phyloP scores from a whole-genome alignment of 2,888 invertebrate genomes.

The Drosophila fulvimacula region DNA sequence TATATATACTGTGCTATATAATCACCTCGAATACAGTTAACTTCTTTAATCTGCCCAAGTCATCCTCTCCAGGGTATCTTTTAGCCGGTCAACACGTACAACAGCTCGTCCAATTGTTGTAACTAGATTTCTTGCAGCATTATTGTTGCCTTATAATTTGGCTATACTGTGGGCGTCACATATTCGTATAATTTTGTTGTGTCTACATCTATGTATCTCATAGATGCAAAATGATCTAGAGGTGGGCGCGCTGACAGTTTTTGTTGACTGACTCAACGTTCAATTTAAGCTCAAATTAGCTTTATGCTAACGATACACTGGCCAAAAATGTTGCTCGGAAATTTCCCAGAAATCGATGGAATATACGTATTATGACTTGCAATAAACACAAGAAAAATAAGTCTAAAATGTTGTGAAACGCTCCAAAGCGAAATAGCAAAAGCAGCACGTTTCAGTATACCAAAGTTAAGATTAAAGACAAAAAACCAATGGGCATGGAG shows the following conservation, averaged over 20 bases:
- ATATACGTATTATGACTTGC: background rate
- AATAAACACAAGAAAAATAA: background rate
- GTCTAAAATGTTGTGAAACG: background rate
- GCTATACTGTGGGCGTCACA: slow-evolving; percentile 40
- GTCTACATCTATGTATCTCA: slow-evolving; percentile 44
- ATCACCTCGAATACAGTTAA: too few relatives aligned
- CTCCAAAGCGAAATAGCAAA: background rate
- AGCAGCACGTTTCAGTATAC: slow-evolving; percentile 30
- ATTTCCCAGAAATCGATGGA: background rate
- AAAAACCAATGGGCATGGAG: background rate
- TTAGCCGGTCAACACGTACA: background rate
- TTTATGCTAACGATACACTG: slow-evolving; percentile 52
- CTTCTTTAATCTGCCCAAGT: background rate
- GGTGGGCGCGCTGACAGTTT: slow-evolving; percentile 60
- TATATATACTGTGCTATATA: too few relatives aligned
- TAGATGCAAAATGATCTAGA: slow-evolving; percentile 45
- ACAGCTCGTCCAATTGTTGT: background rate
- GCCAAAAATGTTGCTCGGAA: background rate
- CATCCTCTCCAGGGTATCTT: background rate
- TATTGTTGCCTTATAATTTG: slow-evolving; percentile 58
- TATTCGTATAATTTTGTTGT: slow-evolving; percentile 39
- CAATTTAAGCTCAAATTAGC: slow-evolving; percentile 39
- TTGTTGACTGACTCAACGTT: slow-evolving; percentile 39
- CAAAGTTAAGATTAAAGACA: slow-evolving; percentile 23
- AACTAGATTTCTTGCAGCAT: slow-evolving; percentile 15